These are phyloP conservation scores for Tamandua tetradactyla DNA, from an alignment of 2,797 vertebrate genomes.

Conservation along the genomic window DNA sequence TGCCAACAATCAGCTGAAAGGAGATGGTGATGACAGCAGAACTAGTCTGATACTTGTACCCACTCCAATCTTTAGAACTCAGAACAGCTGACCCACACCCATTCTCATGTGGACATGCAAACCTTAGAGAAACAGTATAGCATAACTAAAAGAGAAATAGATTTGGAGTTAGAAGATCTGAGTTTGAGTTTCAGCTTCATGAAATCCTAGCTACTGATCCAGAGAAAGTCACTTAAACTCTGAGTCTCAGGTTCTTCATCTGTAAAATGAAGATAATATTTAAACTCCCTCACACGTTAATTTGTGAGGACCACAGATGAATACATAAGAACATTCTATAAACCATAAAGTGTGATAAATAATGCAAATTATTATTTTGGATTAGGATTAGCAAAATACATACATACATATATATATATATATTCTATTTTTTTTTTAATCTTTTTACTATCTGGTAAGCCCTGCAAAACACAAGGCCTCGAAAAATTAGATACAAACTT, in stretches of 20 bases:
- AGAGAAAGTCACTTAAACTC: neutral
- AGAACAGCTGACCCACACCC: neutral
- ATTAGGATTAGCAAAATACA: neutral
- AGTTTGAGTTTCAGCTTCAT: neutral
- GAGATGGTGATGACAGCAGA: neutral
- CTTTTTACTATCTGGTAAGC: no score
- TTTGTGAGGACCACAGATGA: neutral
- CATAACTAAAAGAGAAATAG: neutral
- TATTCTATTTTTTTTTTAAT: no score
- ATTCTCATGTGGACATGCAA: neutral
- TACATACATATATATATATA: neutral
- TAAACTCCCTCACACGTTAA: neutral
- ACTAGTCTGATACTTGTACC: neutral
- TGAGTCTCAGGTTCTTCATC: neutral
- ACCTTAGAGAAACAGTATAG: neutral
- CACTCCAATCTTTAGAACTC: neutral
- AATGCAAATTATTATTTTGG: neutral
- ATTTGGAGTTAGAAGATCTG: neutral
- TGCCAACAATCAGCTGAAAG: neutral
- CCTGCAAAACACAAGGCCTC: no score
- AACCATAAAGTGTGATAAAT: neutral
- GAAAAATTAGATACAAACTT: no score
- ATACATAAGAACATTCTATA: neutral
- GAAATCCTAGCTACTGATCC: neutral
- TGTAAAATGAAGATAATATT: neutral